Conservation (phyloP, 2,888 invertebrate species). For the Papilio gigon region DNA sequence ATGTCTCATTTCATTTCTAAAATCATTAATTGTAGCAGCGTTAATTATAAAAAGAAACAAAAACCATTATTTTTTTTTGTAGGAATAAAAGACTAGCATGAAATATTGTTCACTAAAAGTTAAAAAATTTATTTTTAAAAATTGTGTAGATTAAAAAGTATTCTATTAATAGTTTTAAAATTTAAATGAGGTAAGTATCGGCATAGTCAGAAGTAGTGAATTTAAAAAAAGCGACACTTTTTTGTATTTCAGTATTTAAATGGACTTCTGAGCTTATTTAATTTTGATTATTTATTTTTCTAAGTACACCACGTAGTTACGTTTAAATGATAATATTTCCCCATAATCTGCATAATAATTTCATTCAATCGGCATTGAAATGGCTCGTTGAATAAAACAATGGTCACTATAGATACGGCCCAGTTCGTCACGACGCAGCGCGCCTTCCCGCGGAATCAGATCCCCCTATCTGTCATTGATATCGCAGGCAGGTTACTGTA, state of each 20-base stretch:
- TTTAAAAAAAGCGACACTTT: no score
- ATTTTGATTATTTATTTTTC: background rate
- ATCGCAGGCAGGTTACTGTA: slow-evolving; percentile 25
- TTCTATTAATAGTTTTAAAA: no score
- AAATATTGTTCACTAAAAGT: no score
- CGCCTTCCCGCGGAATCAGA: background rate
- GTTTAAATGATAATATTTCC: slow-evolving; percentile 10
- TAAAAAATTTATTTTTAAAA: no score
- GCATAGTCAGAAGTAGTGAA: no score
- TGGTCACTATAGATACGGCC: slow-evolving; percentile 1
- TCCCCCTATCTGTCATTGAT: slow-evolving; percentile 35
- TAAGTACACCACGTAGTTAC: background rate
- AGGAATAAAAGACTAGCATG: no score
- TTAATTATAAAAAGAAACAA: no score
- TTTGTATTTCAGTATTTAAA: background rate
- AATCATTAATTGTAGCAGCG: no score
- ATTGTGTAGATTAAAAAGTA: no score
- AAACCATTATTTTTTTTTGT: no score
- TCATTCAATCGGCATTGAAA: slow-evolving; percentile 17
- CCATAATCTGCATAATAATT: slow-evolving; percentile 18
- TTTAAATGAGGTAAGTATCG: no score
- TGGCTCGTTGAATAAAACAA: slow-evolving; percentile 31
- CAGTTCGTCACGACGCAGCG: background rate
- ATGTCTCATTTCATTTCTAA: background rate
- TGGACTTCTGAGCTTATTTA: background rate